Conservation (phyloP, 2,113 vertebrate species). For the Amazona guildingii region DNA sequence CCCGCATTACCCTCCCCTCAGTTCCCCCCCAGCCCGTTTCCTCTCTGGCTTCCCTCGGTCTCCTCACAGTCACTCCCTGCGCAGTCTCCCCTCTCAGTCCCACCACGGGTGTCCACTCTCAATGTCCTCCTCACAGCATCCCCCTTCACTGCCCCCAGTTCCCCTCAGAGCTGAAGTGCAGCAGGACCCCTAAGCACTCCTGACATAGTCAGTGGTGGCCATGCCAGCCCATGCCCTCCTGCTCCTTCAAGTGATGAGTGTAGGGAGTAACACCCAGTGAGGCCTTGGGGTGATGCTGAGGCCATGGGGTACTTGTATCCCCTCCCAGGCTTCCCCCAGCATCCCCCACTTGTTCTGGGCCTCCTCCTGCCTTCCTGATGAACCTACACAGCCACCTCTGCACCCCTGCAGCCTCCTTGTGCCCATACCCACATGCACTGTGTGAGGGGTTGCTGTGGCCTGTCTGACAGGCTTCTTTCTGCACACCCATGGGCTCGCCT, state of each 20-base stretch:
- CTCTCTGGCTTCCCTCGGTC: neutral
- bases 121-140: accelerated
- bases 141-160: neutral
- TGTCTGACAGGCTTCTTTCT: neutral
- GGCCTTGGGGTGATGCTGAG: accelerated
- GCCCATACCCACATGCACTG: neutral
- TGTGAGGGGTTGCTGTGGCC: neutral
- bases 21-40: no score
- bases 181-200: neutral
- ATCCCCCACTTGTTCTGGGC: neutral
- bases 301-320: neutral
- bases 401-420: neutral
- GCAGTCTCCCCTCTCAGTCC: neutral
- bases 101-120: neutral
- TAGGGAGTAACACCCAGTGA: neutral
- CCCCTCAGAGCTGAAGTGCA: neutral
- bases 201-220: accelerated
- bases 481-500: neutral
- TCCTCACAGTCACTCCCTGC: no score
- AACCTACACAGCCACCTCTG: neutral
- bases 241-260: no score
- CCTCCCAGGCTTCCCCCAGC: neutral
- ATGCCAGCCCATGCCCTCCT: neutral
- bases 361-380: neutral
- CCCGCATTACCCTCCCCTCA: neutral